Evolutionary conservation across 2,888 invertebrate genomes (phyloP).

Genomic region (Horisme vitalbata): DNA sequence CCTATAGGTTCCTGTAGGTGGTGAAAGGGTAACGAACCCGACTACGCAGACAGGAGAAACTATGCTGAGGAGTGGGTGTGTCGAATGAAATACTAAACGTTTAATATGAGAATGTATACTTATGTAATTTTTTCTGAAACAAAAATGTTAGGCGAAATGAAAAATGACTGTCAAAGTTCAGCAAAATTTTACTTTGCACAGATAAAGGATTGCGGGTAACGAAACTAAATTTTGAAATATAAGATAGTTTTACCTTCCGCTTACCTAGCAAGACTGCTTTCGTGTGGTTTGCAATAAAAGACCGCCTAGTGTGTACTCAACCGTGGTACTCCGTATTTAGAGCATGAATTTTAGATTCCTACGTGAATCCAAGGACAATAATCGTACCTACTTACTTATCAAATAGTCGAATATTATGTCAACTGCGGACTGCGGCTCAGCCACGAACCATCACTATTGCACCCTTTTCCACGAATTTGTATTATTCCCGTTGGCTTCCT

Average conservation of each 20-base stretch:
- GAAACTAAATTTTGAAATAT: conserved; percentile 19
- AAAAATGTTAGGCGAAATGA: too few species aligned
- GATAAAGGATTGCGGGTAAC: conserved; percentile 2
- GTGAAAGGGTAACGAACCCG: too few species aligned
- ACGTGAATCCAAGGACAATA: conserved; percentile 52
- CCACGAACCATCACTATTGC: conserved; percentile 20
- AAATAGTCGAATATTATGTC: conserved; percentile 38
- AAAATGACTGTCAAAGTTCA: background rate
- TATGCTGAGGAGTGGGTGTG: too few species aligned
- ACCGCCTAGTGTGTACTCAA: conserved; percentile 51
- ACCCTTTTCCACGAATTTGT: conserved; percentile 12
- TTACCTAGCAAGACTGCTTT: conserved; percentile 57
- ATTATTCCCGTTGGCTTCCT: conserved; percentile 8
- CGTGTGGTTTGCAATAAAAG: conserved; percentile 64
- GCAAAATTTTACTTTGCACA: too few species aligned
- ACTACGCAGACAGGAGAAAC: too few species aligned
- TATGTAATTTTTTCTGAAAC: too few species aligned
- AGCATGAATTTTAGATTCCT: conserved; percentile 68
- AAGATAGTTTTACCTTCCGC: conserved; percentile 32
- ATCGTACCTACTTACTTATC: conserved; percentile 37
- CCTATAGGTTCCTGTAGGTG: too few species aligned
- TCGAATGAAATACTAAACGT: too few species aligned
- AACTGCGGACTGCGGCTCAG: conserved; percentile 39
- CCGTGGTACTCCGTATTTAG: conserved; percentile 55
- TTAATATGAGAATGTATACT: too few species aligned